These are phyloP conservation scores for Echinops telfairi DNA, from an alignment of 2,113 vertebrate species.

Conservation along the genomic window DNA sequence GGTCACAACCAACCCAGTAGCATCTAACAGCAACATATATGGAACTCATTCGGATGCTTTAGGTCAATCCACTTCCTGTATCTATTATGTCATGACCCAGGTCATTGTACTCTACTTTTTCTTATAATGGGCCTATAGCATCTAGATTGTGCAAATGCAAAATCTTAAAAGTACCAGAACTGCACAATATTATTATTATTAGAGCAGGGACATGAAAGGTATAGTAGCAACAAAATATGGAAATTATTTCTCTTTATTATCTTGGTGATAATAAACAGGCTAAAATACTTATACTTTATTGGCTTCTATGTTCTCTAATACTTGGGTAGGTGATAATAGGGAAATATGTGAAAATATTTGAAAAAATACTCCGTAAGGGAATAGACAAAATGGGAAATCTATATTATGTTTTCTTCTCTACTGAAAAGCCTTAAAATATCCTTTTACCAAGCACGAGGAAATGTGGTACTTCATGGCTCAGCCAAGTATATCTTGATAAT, in stretches of 20 bases:
- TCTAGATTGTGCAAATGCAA: background rate
- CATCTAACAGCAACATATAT: background rate
- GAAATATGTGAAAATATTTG: background rate
- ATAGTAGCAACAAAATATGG: background rate
- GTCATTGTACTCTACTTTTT: background rate
- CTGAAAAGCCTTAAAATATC: background rate
- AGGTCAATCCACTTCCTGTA: background rate
- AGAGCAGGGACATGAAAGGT: background rate
- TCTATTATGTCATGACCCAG: background rate
- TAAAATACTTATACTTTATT: conserved; percentile 15
- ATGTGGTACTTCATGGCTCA: conserved; percentile 23
- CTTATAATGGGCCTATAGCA: background rate
- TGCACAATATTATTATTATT: background rate
- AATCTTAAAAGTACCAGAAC: background rate
- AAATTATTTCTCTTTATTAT: background rate
- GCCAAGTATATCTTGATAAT: background rate
- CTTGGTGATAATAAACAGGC: background rate
- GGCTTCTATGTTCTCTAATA: background rate
- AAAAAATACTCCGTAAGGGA: background rate
- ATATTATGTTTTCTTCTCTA: background rate
- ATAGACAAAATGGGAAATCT: background rate
- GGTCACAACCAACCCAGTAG: too few species aligned
- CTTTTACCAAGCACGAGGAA: background rate
- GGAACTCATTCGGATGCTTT: background rate
- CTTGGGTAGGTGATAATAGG: background rate